Percentiles rank a stretch among this genome's conserved stretches.
Conservation (phyloP, 2,797 vertebrate species). For the Chrosomus eos region DNA sequence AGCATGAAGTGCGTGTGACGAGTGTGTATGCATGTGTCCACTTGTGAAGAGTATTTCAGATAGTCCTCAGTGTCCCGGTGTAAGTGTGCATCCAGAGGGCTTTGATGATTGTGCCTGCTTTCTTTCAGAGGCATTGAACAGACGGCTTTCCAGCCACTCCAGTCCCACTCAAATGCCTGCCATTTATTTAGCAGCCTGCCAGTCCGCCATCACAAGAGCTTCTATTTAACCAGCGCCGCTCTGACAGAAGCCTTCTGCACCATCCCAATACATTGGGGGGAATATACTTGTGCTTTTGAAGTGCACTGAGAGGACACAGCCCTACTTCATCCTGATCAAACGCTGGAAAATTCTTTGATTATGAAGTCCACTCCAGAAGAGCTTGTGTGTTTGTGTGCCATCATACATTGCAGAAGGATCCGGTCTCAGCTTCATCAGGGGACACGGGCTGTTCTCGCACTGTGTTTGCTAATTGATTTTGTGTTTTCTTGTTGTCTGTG, state of each 20-base stretch:
- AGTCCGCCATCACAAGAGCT: constrained; percentile 62
- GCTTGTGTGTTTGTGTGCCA: not conserved
- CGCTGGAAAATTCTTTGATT: constrained; percentile 11
- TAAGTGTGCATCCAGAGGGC: constrained; percentile 41
- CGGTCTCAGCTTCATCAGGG: not conserved
- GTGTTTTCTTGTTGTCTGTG: constrained; percentile 52
- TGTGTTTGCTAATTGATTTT: constrained; percentile 55
- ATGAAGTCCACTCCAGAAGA: not conserved
- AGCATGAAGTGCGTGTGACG: not conserved
- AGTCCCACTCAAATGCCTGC: constrained; percentile 64
- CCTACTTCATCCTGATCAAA: constrained; percentile 13
- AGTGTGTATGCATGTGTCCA: constrained; percentile 20
- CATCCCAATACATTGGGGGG: constrained; percentile 36
- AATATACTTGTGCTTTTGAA: constrained; percentile 50
- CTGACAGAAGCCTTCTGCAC: constrained; percentile 30
- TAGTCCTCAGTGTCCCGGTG: constrained; percentile 20
- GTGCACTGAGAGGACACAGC: constrained; percentile 42
- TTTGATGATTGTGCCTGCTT: constrained; percentile 53
- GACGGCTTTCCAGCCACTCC: constrained; percentile 59
- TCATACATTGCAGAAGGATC: constrained; percentile 29
- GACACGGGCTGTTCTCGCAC: constrained; percentile 37
- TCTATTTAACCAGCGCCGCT: constrained; percentile 50
- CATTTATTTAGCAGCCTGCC: constrained; percentile 64
- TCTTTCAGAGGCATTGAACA: constrained; percentile 46
- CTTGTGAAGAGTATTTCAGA: constrained; percentile 22